A percentile compares a stretch with the other conserved stretches of the same genome.
phyloP scores from a whole-genome alignment of 2,888 invertebrate genomes.

The Brenthis hecate region DNA sequence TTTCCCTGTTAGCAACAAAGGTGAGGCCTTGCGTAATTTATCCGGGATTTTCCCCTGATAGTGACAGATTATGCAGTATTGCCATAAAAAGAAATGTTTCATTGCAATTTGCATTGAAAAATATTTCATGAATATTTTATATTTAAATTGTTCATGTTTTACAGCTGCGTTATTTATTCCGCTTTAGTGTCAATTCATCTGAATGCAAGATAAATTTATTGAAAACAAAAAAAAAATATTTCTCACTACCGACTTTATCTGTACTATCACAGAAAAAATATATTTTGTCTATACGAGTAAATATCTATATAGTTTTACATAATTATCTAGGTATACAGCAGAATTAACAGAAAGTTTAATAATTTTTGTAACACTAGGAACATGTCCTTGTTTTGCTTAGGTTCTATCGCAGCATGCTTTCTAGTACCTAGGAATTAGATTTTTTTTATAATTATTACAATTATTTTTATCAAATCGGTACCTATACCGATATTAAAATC shows the following conservation, averaged over 20 bases:
- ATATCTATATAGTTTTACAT: no score
- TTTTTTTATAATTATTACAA: no score
- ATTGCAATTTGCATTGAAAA: constrained; percentile 36
- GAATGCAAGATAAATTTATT: constrained; percentile 25
- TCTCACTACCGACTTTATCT: constrained; percentile 9
- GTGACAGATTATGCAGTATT: constrained; percentile 60
- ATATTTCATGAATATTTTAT: constrained; percentile 39
- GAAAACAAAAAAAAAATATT: constrained; percentile 22
- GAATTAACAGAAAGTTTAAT: no score
- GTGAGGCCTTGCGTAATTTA: constrained; percentile 53
- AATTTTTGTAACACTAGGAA: no score
- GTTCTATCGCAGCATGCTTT: no score
- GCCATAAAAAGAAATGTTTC: constrained; percentile 44
- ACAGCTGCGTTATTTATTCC: constrained; percentile 23
- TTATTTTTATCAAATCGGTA: no score
- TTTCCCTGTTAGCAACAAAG: constrained; percentile 58
- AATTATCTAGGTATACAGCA: no score
- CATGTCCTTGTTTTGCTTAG: no score
- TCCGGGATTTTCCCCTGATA: constrained; percentile 59
- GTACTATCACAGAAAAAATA: background rate
- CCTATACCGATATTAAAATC: no score
- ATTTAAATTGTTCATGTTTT: constrained; percentile 35
- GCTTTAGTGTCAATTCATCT: constrained; percentile 28
- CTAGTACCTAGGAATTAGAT: no score
- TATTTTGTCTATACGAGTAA: no score